Base-by-base conservation (phyloP, 2,888 invertebrate genomes). In the Nemapogon koenigi region DNA sequence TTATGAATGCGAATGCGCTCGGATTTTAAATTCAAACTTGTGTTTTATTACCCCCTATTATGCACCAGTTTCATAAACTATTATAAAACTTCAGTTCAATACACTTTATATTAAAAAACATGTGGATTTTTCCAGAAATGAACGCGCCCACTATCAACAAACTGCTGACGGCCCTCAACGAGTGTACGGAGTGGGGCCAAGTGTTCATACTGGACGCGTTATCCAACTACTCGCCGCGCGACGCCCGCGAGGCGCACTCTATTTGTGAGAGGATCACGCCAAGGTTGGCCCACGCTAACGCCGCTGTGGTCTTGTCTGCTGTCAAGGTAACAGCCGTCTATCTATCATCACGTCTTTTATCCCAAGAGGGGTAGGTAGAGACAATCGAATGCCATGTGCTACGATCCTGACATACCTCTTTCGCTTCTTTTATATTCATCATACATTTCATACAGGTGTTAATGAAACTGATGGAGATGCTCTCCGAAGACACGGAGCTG, bases 121-220 rank as follows among this genome's bases (percentile, higher is more conserved):
- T n/a, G n/a, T n/a, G n/a, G n/a, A n/a, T n/a, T n/a, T 43, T 47
- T 47, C 4, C 52, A 83, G 95, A 96, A 71, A 91, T 99, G 88
- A 98, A 97, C 70, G 91, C 96, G 4, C 94, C 93, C 36, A 97
- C 97, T 0, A 97, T 99, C 49, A 99, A 99, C 78, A 99, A 99
- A 69, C 82, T 99, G 10, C 78, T 99, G 41, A 99, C 99, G 0
- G 99, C 99, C 4, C 81, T 99, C 32, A 99, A 99, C 67, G 99
- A 99, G 69, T 99, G 99, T 67, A 98, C 98, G 2, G 99, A 99
- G 68, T 96, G 96, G 96, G 96, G 95, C 0, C 97, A 98, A 70
- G 97, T 98, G 41, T 99, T 99, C 75, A 99, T 99, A 50, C 80
- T 99, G 51, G 99, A 99, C 71, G 95, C 97, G 0, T 78, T 99